Conservation (phyloP, 2,888 invertebrate genomes). For the Sinohyriopsis cumingii region DNA sequence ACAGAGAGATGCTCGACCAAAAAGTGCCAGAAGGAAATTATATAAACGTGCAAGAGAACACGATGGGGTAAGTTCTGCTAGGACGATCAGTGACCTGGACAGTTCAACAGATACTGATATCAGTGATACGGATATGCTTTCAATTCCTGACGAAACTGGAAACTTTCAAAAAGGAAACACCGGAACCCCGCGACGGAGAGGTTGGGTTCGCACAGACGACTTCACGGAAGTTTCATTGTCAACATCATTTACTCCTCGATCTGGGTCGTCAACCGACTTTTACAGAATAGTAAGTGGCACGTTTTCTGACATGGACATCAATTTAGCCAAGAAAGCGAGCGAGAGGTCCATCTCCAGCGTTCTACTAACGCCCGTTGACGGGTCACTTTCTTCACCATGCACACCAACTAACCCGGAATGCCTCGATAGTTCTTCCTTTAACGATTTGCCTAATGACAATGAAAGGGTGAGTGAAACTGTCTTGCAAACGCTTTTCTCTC, state of each 20-base stretch:
- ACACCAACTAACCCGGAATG: slow-evolving; percentile 47
- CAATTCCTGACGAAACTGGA: slow-evolving; percentile 57
- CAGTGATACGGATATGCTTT: slow-evolving; percentile 53
- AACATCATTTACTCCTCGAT: slow-evolving; percentile 29
- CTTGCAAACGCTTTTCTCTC: not conserved
- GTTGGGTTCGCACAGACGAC: slow-evolving; percentile 45
- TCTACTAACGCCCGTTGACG: slow-evolving; percentile 52
- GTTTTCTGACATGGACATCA: slow-evolving; percentile 38
- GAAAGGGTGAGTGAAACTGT: slow-evolving; percentile 46
- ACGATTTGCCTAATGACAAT: slow-evolving; percentile 40
- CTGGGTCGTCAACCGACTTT: slow-evolving; percentile 31
- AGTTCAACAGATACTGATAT: slow-evolving; percentile 43
- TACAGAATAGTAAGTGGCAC: slow-evolving; percentile 47
- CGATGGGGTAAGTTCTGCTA: slow-evolving; percentile 21
- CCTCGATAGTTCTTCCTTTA: slow-evolving; percentile 31
- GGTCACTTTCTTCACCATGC: slow-evolving; percentile 9
- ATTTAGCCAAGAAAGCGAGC: slow-evolving; percentile 59
- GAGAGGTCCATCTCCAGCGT: slow-evolving; percentile 61
- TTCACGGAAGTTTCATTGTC: slow-evolving; percentile 37
- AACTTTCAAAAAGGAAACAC: slow-evolving; percentile 19
- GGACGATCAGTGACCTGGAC: slow-evolving; percentile 38
- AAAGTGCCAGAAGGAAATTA: slow-evolving; percentile 23
- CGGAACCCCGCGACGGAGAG: slow-evolving; percentile 28
- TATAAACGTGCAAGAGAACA: not conserved
- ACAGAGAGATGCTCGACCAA: slow-evolving; percentile 20